Conservation (phyloP, 92 coral and sea anemone species). For the Heteractis magnifica region DNA sequence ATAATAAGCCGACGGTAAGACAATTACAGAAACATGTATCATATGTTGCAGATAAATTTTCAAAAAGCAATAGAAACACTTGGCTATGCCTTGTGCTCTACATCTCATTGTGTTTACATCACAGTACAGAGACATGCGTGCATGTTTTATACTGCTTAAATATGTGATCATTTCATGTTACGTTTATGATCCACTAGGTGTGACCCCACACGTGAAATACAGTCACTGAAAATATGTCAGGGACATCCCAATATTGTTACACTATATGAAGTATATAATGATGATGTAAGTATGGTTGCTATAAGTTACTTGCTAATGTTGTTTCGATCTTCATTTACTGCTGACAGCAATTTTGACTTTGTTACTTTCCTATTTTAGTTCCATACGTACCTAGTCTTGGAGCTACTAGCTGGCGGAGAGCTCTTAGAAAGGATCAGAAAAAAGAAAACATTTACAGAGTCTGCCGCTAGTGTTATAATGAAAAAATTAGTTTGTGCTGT, state of each 20-base stretch:
- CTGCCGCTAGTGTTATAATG: constrained; percentile 89
- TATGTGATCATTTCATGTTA: no score
- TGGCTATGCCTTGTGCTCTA: background rate
- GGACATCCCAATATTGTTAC: constrained; percentile 97
- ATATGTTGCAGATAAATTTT: background rate
- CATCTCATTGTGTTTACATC: background rate
- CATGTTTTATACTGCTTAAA: background rate
- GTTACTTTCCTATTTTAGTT: constrained; percentile 46
- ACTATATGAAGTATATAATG: constrained; percentile 91
- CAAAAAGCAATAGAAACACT: background rate
- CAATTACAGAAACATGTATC: background rate
- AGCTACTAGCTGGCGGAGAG: constrained; percentile 92
- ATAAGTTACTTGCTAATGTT: background rate
- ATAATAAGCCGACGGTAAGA: constrained; percentile 87
- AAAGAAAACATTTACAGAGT: constrained; percentile 93
- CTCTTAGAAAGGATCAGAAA: constrained; percentile 86
- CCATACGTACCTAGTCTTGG: constrained; percentile 92
- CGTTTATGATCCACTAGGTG: constrained; percentile 45
- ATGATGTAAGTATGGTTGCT: constrained; percentile 71
- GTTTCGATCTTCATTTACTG: no score
- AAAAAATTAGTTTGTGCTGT: constrained; percentile 86
- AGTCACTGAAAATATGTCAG: constrained; percentile 90
- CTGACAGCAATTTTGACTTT: background rate
- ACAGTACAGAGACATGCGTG: background rate
- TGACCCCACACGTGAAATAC: constrained; percentile 89